These are phyloP conservation scores for Opisthograptis luteolata DNA, from an alignment of 2,888 invertebrate species.

Conservation along the genomic window DNA sequence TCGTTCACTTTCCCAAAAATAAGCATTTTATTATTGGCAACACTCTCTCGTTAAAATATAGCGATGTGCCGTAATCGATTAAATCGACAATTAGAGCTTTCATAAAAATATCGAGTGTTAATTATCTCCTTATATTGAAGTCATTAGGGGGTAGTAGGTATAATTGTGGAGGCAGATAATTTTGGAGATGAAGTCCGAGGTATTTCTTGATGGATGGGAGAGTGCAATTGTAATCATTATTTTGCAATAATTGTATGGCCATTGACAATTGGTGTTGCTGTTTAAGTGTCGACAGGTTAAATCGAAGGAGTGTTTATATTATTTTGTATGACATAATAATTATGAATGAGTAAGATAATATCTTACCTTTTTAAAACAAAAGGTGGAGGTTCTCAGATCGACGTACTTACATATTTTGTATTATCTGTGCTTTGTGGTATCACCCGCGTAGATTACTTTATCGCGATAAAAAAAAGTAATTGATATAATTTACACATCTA, in stretches of 20 bases:
- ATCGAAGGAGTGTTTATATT: no score
- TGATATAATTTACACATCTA: no score
- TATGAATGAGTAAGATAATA: no score
- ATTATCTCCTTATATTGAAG: slow-evolving; percentile 55
- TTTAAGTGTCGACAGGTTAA: slow-evolving; percentile 14
- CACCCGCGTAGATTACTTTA: no score
- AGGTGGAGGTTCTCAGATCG: no score
- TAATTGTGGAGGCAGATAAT: slow-evolving; percentile 39
- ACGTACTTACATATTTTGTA: no score
- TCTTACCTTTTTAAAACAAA: no score
- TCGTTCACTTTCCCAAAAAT: slow-evolving; percentile 22
- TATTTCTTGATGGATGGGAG: slow-evolving; percentile 23
- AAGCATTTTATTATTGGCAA: slow-evolving; percentile 32
- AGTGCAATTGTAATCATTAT: slow-evolving; percentile 29
- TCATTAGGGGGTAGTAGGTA: slow-evolving; percentile 57
- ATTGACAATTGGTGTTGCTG: slow-evolving; percentile 26
- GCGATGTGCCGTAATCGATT: slow-evolving; percentile 41
- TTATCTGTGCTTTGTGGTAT: no score
- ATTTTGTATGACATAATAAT: no score
- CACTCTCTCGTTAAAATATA: slow-evolving; percentile 35
- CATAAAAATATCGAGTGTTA: slow-evolving; percentile 48
- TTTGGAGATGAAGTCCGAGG: slow-evolving; percentile 1
- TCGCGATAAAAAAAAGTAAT: no score
- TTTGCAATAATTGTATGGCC: slow-evolving; percentile 33
- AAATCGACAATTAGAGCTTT: slow-evolving; percentile 55